phyloP scores from a whole-genome alignment of 2,113 vertebrate genomes.

The Neogobius melanostomus region DNA sequence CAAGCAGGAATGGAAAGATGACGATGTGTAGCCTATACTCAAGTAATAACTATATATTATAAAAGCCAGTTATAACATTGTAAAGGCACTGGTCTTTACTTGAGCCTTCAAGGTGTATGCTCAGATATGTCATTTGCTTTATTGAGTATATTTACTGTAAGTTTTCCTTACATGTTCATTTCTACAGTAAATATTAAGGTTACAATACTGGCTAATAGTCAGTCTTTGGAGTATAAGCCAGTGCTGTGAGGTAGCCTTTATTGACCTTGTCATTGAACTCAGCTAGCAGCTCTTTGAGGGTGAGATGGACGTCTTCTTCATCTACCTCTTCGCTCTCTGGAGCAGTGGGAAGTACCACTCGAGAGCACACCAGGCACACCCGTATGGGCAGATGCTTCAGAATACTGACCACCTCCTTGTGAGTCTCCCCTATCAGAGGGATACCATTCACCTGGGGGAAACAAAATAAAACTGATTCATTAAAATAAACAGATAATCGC shows the following conservation, averaged over 20 bases:
- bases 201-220: too few species aligned
- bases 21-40: not conserved
- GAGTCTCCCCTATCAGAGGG: slow-evolving; percentile 87
- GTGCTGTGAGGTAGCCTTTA: too few species aligned
- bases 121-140: not conserved
- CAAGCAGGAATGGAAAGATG: not conserved
- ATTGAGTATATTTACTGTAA: not conserved
- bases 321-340: slow-evolving; percentile 69
- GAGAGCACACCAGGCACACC: slow-evolving; percentile 86
- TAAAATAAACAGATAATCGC: not conserved
- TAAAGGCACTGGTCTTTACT: too few species aligned
- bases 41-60: too few species aligned
- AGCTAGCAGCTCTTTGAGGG: slow-evolving; percentile 74
- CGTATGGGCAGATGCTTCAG: slow-evolving; percentile 86
- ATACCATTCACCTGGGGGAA: slow-evolving; percentile 85
- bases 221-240: not conserved
- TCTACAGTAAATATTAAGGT: too few species aligned
- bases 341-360: slow-evolving; percentile 59
- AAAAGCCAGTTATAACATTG: too few species aligned
- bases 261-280: slow-evolving; percentile 77
- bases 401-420: slow-evolving; percentile 88
- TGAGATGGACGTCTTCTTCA: slow-evolving; percentile 56
- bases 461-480: not conserved
- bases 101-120: too few species aligned
- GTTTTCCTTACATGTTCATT: too few species aligned